These are phyloP conservation scores for Aquatica leii DNA, from an alignment of 2,888 invertebrate genomes.

Conservation along the genomic window DNA sequence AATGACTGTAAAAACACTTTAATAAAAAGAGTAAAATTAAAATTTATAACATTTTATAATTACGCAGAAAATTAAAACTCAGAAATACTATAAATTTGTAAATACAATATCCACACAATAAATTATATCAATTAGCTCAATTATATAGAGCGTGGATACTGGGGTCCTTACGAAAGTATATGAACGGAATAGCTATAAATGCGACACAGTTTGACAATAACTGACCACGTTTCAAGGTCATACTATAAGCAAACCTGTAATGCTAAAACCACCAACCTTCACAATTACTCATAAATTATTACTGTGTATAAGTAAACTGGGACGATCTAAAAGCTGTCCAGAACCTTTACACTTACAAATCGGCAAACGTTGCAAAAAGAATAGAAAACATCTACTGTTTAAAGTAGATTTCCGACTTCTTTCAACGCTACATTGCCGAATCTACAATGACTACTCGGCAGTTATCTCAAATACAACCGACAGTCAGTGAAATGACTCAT, in stretches of 20 bases:
- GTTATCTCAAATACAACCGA: conserved; percentile 39
- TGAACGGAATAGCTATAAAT: no score
- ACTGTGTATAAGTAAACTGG: conserved; percentile 5
- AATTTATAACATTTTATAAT: no score
- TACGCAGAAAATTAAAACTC: no score
- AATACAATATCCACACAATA: no score
- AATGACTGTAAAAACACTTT: no score
- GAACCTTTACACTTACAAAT: conserved; percentile 37
- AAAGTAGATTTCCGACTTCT: conserved; percentile 54
- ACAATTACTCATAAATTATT: conserved; percentile 30
- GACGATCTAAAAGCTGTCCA: conserved; percentile 30
- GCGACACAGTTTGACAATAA: conserved; percentile 54
- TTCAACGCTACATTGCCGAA: conserved; percentile 51
- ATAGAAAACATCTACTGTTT: conserved; percentile 50
- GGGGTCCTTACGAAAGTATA: no score
- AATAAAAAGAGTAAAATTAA: no score
- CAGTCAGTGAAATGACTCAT: conserved; percentile 21
- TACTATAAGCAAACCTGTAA: conserved; percentile 36
- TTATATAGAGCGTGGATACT: no score
- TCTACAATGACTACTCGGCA: conserved; percentile 44
- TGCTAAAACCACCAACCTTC: conserved; percentile 17
- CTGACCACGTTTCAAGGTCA: conserved; percentile 11
- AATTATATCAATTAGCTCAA: no score
- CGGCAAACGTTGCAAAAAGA: conserved; percentile 42
- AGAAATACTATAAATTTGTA: no score